phyloP scores from a whole-genome alignment of 2,113 vertebrate genomes.

The Polypterus bichir region DNA sequence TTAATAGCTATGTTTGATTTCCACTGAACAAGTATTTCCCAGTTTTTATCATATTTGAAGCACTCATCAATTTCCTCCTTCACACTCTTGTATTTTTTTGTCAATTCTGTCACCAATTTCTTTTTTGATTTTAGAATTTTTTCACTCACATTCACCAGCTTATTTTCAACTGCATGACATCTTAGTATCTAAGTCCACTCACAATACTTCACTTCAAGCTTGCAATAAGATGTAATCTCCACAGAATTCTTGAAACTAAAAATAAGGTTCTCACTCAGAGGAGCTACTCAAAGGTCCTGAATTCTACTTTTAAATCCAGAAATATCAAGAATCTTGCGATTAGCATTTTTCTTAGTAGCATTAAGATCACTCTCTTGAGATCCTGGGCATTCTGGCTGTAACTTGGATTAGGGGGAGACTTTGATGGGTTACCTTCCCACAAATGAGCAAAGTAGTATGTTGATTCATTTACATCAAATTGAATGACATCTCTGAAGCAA shows the following conservation, averaged over 20 bases:
- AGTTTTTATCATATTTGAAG: conserved; percentile 30
- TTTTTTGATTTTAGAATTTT: neutral
- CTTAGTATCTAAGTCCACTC: conserved; percentile 37
- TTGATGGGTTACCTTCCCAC: conserved; percentile 41
- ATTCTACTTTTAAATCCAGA: conserved; percentile 25
- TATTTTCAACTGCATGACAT: conserved; percentile 25
- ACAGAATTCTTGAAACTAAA: conserved; percentile 43
- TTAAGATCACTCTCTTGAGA: conserved; percentile 21
- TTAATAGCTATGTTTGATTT: conserved; percentile 16
- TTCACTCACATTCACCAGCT: neutral
- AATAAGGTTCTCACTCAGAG: conserved; percentile 41
- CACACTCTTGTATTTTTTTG: conserved; percentile 12
- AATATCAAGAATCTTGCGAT: conserved; percentile 17
- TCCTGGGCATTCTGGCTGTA: conserved; percentile 40
- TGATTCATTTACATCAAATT: conserved; percentile 35
- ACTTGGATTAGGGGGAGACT: conserved; percentile 43
- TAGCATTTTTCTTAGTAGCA: neutral
- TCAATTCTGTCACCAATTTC: conserved; percentile 7
- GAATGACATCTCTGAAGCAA: conserved; percentile 20
- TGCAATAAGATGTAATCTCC: conserved; percentile 32
- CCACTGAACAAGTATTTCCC: conserved; percentile 36
- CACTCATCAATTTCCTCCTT: conserved; percentile 21
- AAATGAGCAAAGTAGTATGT: conserved; percentile 40
- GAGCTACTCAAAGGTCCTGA: conserved; percentile 32
- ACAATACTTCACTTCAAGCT: conserved; percentile 24